Base-by-base conservation (phyloP, 2,888 invertebrate genomes). In the Zele albiditarsus region DNA sequence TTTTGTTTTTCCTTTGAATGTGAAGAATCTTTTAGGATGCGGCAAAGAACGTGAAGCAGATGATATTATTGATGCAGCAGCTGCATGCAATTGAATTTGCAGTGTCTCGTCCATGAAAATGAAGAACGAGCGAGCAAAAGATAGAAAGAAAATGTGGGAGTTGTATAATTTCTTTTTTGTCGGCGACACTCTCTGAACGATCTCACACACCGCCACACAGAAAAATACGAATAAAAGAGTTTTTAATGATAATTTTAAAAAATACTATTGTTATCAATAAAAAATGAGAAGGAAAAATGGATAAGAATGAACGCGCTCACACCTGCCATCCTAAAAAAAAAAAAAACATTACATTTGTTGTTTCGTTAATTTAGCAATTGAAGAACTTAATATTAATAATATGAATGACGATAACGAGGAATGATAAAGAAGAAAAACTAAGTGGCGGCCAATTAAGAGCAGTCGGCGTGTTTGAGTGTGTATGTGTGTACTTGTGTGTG, bases 1-100 rank as follows among this genome's bases (percentile, higher is more conserved):
- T 53, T 53, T 53, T 53, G 3, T 53, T 23, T 20, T 20, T n/a
- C n/a, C 8, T 33, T 12, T 12, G n/a, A 20, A n/a, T 53, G 79
- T 71, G 81, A 75, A 80, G 80, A 77, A 81, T 82, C 78, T 87
- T 86, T 79, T 84, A 87, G 86, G 85, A 85, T 83, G 79, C 84
- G 83, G 83, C 85, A 84, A 84, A 83, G 80, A 85, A 86, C 83
- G 86, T 86, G 86, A 84, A 85, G 86, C 85, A 84, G 86, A 87
- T 80, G 80, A 84, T 85, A 83, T 80, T 84, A 78, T 85, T 85
- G 83, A 84, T 79, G 80, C 85, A 83, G 76, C 85, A 84, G 82
- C 84, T 81, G 82, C 84, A 82, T 83, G 82, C 53, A 53, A n/a
- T 53, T 20, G n/a, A 85, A 81, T 83, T 85, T 82, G 85, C 84